Evolutionary conservation across 2,113 vertebrate genomes (phyloP).

Genomic region (Glaucomys volans): DNA sequence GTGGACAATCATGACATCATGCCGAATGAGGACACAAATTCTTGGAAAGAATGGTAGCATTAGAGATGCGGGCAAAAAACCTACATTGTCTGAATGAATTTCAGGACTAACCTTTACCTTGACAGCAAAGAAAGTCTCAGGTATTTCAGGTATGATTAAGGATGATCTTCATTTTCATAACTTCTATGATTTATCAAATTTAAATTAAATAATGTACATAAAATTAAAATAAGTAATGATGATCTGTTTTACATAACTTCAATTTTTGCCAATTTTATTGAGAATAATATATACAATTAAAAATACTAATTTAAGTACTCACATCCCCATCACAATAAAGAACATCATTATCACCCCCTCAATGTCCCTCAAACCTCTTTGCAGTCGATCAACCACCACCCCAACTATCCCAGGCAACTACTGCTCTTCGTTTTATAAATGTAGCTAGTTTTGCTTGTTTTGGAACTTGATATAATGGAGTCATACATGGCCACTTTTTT

Average conservation of each 20-base stretch:
- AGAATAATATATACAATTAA: not conserved
- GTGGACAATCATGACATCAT: not conserved
- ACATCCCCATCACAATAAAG: not conserved
- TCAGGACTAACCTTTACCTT: slow-evolving; percentile 10
- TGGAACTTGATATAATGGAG: not conserved
- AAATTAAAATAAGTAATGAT: not conserved
- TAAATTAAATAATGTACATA: not conserved
- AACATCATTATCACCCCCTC: not conserved
- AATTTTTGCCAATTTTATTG: not conserved
- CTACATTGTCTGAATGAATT: not conserved
- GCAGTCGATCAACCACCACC: not conserved
- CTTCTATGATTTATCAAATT: slow-evolving; percentile 5
- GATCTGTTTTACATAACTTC: not conserved
- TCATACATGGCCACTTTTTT: not conserved
- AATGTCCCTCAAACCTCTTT: not conserved
- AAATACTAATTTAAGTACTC: not conserved
- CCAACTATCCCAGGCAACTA: not conserved
- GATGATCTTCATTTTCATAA: not conserved
- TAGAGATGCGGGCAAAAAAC: not conserved
- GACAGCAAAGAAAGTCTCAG: not conserved
- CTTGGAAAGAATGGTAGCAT: not conserved
- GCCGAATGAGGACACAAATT: not conserved
- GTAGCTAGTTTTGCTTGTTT: not conserved
- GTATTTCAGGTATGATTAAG: slow-evolving; percentile 2
- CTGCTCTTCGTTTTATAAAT: not conserved